Percentiles rank a stretch among this genome's conserved stretches.
Conservation (phyloP, 1,140 invertebrate genomes). For the Atta texana region DNA sequence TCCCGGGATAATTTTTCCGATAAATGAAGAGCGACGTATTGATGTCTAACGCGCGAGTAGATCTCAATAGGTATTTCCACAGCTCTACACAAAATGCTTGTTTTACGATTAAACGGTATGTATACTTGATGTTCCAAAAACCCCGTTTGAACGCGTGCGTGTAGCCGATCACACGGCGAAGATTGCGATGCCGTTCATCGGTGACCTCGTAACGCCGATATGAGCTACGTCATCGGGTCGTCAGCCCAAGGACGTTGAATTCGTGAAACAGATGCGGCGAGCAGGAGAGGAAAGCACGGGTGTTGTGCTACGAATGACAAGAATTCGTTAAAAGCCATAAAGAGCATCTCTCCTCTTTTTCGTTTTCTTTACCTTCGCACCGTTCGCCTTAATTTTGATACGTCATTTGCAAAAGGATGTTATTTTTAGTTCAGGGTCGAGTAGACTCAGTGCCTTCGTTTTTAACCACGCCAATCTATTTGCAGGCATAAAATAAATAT, state of each 20-base stretch:
- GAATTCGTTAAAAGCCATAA: slow-evolving; percentile 13
- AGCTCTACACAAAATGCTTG: slow-evolving; percentile 1
- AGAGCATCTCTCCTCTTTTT: background rate
- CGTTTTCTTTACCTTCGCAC: background rate
- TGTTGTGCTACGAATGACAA: slow-evolving; percentile 32
- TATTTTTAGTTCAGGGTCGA: slow-evolving; percentile 44
- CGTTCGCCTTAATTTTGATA: slow-evolving; percentile 1
- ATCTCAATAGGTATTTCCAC: background rate
- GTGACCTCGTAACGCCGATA: slow-evolving; percentile 60
- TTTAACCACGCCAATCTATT: slow-evolving; percentile 49
- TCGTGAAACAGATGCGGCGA: slow-evolving; percentile 44
- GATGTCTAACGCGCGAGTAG: background rate
- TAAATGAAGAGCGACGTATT: background rate
- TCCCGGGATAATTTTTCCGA: background rate
- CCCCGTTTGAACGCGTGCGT: slow-evolving; percentile 39
- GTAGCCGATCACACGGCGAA: slow-evolving; percentile 43
- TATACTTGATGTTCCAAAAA: slow-evolving; percentile 53
- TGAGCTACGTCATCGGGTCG: slow-evolving; percentile 50
- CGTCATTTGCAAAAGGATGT: slow-evolving; percentile 18
- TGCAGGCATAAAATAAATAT: slow-evolving; percentile 22
- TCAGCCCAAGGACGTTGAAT: slow-evolving; percentile 62
- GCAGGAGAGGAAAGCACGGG: slow-evolving; percentile 12
- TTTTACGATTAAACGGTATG: slow-evolving; percentile 32
- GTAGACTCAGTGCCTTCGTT: slow-evolving; percentile 12
- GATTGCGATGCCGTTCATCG: slow-evolving; percentile 61